phyloP scores from a whole-genome alignment of 2,797 vertebrate species.

The Mormyrops boulengeri region DNA sequence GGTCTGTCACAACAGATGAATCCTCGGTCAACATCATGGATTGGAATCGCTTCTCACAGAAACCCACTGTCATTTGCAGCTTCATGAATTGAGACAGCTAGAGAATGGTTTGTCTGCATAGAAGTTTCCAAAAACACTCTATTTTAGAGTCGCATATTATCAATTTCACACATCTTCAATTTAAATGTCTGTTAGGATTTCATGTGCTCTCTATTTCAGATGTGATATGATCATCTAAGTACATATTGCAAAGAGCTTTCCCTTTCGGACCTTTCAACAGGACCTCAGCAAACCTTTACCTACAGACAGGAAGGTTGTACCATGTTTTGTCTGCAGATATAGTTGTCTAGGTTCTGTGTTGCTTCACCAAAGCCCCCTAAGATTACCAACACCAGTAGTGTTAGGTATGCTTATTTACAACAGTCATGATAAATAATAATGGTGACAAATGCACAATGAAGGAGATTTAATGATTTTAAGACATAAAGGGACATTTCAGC shows the following conservation, averaged over 20 bases:
- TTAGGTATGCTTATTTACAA: background rate
- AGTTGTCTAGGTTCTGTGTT: background rate
- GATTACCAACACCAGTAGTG: background rate
- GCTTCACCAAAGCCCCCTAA: background rate
- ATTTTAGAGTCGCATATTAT: background rate
- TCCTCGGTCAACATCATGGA: background rate
- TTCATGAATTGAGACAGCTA: background rate
- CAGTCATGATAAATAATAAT: slow-evolving; percentile 26
- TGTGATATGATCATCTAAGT: background rate
- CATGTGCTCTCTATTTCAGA: background rate
- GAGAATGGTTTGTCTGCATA: background rate
- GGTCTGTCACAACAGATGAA: background rate
- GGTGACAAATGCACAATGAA: slow-evolving; percentile 65
- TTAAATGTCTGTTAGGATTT: background rate
- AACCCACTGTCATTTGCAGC: background rate
- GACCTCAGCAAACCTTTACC: background rate
- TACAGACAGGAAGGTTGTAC: background rate
- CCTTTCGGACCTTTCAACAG: background rate
- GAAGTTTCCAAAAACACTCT: background rate
- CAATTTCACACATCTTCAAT: background rate
- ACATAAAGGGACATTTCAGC: slow-evolving; percentile 62
- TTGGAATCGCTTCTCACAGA: background rate
- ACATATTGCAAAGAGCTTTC: background rate
- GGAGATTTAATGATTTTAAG: slow-evolving; percentile 66
- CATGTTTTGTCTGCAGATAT: background rate